Evolutionary conservation across 2,797 vertebrate genomes (phyloP).

Genomic region (Pterois miles): DNA sequence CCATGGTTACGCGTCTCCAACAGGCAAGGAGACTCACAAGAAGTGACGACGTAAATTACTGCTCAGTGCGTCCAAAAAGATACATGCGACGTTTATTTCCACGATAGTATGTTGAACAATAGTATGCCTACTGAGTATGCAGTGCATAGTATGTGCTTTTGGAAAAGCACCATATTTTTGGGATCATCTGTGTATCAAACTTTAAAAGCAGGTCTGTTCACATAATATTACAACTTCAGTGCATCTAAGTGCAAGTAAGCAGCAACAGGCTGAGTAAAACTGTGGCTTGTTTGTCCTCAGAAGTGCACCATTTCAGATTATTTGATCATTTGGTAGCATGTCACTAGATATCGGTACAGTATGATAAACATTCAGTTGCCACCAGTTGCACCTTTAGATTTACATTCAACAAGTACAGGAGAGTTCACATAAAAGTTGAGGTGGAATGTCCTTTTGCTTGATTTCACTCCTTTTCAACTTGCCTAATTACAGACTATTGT

Average conservation of each 20-base stretch:
- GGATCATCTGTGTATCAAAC: not conserved
- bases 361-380: not conserved
- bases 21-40: too few relatives aligned
- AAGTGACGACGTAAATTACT: too few relatives aligned
- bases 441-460: constrained; percentile 14
- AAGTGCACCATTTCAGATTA: constrained; percentile 16
- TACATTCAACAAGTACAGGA: constrained; percentile 3
- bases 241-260: not conserved
- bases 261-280: constrained; percentile 1
- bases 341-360: constrained; percentile 1
- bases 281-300: constrained; percentile 14
- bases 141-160: too few relatives aligned
- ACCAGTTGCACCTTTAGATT: constrained; percentile 13
- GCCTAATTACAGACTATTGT: constrained; percentile 40
- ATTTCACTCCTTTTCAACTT: constrained; percentile 35
- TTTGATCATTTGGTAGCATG: constrained; percentile 30
- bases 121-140: too few relatives aligned
- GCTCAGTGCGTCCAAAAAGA: too few relatives aligned
- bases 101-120: too few relatives aligned
- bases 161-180: not conserved
- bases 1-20: too few relatives aligned
- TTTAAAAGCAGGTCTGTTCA: not conserved
- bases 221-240: not conserved
- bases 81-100: too few relatives aligned
- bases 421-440: not conserved